A percentile compares a stretch with the other conserved stretches of the same genome.
Conservation (phyloP, 2,888 invertebrate genomes). For the Perdita meconis region DNA sequence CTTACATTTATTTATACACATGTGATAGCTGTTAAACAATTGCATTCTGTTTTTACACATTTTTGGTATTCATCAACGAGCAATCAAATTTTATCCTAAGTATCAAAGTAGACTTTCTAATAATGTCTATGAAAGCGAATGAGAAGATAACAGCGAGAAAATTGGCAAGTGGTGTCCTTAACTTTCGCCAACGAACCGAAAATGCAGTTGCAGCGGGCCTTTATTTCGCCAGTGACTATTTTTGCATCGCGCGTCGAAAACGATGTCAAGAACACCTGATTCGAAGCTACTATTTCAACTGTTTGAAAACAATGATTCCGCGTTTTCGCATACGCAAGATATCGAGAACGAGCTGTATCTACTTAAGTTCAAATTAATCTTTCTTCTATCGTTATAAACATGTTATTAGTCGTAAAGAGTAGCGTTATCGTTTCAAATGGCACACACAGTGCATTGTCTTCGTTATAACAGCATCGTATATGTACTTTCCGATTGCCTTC, state of each 20-base stretch:
- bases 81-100: no score
- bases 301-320: slow-evolving; percentile 5
- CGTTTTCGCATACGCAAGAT: background rate
- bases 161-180: background rate
- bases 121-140: slow-evolving; percentile 1
- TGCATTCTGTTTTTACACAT: no score
- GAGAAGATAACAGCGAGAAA: slow-evolving; percentile 2
- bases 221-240: slow-evolving; percentile 44
- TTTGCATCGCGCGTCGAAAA: slow-evolving; percentile 30
- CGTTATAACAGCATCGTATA: background rate
- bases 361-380: background rate
- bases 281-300: no score
- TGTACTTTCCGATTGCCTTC: background rate
- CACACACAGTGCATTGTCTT: no score
- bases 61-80: no score
- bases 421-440: background rate
- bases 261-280: slow-evolving; percentile 50
- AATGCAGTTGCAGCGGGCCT: background rate
- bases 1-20: no score
- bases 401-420: background rate
- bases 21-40: no score
- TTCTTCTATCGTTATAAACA: background rate
- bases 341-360: background rate
- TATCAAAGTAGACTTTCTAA: no score
- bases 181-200: background rate